These are phyloP conservation scores for Neopipo cinnamomea DNA, from an alignment of 2,113 vertebrate genomes.

Conservation along the genomic window DNA sequence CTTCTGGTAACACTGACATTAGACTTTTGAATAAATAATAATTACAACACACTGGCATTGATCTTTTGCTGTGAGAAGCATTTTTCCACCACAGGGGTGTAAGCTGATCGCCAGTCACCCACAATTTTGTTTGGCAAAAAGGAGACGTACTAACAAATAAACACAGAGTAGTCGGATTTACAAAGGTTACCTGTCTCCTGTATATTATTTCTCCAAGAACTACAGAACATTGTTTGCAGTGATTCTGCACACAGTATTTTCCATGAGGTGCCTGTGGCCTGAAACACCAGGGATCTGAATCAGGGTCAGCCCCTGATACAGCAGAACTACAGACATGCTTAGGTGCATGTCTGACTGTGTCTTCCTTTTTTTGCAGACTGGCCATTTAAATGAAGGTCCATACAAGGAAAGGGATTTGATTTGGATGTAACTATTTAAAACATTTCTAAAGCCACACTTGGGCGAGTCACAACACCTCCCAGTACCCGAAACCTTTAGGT, in stretches of 20 bases:
- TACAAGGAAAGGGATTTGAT: background rate
- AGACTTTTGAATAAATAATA: conserved; percentile 42
- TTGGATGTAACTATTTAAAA: background rate
- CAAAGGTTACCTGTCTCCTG: background rate
- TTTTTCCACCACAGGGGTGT: background rate
- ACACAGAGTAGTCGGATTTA: background rate
- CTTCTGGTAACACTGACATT: background rate
- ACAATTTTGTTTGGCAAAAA: background rate
- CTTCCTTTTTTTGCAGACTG: background rate
- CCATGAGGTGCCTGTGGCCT: background rate
- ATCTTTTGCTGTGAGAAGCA: background rate
- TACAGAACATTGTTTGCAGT: background rate
- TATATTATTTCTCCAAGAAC: background rate
- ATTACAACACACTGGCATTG: background rate
- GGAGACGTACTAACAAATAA: background rate
- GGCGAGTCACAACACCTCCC: background rate
- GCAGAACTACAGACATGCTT: background rate
- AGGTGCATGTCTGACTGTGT: background rate
- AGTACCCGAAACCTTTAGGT: background rate
- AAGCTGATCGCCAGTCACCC: background rate
- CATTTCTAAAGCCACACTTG: background rate
- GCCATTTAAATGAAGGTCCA: background rate
- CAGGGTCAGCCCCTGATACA: background rate
- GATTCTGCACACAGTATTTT: background rate
- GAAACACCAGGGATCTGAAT: background rate